These are phyloP conservation scores for Rhinichthys osculus DNA, from an alignment of 2,797 vertebrate species.

Conservation along the genomic window DNA sequence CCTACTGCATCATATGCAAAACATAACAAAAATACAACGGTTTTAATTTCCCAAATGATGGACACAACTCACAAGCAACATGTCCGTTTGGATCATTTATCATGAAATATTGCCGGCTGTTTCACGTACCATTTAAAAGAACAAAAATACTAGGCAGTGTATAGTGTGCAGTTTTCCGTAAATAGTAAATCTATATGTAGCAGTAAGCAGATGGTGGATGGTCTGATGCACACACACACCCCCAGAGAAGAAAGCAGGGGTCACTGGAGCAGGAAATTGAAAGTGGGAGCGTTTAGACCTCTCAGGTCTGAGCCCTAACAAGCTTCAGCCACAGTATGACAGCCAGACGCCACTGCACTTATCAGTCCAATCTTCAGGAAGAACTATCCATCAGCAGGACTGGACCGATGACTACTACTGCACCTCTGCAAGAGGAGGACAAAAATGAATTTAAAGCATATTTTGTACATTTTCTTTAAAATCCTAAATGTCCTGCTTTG, in stretches of 20 bases:
- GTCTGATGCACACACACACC: slow-evolving; percentile 41
- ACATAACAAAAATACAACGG: too few relatives aligned
- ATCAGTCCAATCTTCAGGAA: slow-evolving; percentile 56
- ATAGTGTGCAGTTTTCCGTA: neutral
- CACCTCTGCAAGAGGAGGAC: neutral
- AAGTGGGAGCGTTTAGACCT: slow-evolving; percentile 56
- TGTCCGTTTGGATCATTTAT: neutral
- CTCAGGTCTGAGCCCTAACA: slow-evolving; percentile 59
- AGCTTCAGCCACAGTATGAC: slow-evolving; percentile 57
- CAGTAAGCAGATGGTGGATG: neutral
- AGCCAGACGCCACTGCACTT: slow-evolving; percentile 51
- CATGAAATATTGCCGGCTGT: neutral
- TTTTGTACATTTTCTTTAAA: too few relatives aligned
- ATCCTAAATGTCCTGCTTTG: neutral
- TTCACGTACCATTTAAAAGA: neutral
- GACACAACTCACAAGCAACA: neutral
- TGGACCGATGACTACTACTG: slow-evolving; percentile 49
- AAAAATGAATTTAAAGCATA: rapidly evolving
- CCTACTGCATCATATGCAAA: neutral
- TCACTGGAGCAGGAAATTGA: slow-evolving; percentile 69
- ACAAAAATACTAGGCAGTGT: neutral
- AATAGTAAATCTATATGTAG: slow-evolving; percentile 3
- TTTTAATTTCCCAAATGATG: neutral
- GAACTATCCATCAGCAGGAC: slow-evolving; percentile 19
- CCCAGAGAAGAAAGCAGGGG: slow-evolving; percentile 46